These are phyloP conservation scores for Xerus inauris DNA, from an alignment of 2,113 vertebrate species.

Conservation along the genomic window DNA sequence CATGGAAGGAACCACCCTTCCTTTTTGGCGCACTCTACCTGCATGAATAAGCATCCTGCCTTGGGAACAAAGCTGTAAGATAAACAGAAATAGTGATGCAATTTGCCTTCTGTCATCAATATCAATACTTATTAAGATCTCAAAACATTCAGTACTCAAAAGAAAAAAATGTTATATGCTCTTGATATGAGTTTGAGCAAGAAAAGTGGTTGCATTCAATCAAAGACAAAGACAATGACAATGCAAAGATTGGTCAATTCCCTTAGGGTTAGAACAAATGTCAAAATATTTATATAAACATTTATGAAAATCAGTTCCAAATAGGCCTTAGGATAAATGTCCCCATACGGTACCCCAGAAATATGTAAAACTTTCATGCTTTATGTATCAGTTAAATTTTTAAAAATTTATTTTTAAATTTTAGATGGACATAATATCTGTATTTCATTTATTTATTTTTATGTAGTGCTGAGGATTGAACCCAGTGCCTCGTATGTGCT, in stretches of 20 bases:
- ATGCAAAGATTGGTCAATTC: background rate
- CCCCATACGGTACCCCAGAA: no score
- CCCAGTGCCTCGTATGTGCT: no score
- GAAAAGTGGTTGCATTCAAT: background rate
- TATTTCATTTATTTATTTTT: no score
- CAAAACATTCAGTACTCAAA: background rate
- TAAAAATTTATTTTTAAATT: no score
- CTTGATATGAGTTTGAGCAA: background rate
- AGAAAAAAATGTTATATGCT: background rate
- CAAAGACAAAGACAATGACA: background rate
- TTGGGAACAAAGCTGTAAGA: slow-evolving; percentile 38
- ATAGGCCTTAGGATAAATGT: background rate
- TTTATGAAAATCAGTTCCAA: background rate
- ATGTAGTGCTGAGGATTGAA: no score
- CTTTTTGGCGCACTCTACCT: background rate
- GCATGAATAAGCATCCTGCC: slow-evolving; percentile 16
- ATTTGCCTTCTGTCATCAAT: background rate
- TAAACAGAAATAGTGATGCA: slow-evolving; percentile 20
- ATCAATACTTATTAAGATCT: background rate
- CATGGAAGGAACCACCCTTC: slow-evolving; percentile 1
- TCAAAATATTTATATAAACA: background rate
- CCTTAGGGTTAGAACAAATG: background rate
- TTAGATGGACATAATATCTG: no score
- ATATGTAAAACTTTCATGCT: background rate
- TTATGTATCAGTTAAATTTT: background rate